phyloP scores from a whole-genome alignment of 2,113 vertebrate genomes.

The Strigops habroptila region DNA sequence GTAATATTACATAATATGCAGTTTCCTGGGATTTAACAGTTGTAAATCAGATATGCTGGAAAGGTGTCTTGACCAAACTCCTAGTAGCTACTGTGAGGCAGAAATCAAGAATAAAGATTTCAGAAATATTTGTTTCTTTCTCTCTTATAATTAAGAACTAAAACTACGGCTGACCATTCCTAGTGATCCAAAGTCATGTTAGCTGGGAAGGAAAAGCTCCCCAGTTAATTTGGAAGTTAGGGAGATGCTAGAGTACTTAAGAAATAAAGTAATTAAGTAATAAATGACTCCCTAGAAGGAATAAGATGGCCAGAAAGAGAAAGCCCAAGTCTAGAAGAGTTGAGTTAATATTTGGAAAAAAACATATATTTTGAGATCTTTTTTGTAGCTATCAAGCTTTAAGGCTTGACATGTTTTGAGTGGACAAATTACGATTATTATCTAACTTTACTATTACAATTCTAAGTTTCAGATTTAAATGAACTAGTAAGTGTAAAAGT shows the following conservation, averaged over 20 bases:
- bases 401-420: neutral
- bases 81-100: neutral
- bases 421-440: neutral
- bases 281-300: neutral
- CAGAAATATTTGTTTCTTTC: neutral
- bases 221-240: neutral
- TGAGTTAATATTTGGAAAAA: neutral
- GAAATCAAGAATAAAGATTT: neutral
- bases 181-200: neutral
- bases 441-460: neutral
- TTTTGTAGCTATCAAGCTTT: neutral
- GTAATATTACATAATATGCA: neutral
- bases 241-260: neutral
- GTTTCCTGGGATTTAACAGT: neutral
- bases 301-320: neutral
- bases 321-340: neutral
- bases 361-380: rapidly evolving
- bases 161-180: neutral
- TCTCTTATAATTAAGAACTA: neutral
- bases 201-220: neutral
- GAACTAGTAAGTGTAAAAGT: neutral
- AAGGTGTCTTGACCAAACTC: neutral
- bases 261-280: neutral
- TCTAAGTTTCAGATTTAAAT: neutral
- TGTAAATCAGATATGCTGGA: neutral